A percentile compares a stretch with the other conserved stretches of the same genome.
phyloP scores from a whole-genome alignment of 1,140 invertebrate species.

The Panonychus citri region DNA sequence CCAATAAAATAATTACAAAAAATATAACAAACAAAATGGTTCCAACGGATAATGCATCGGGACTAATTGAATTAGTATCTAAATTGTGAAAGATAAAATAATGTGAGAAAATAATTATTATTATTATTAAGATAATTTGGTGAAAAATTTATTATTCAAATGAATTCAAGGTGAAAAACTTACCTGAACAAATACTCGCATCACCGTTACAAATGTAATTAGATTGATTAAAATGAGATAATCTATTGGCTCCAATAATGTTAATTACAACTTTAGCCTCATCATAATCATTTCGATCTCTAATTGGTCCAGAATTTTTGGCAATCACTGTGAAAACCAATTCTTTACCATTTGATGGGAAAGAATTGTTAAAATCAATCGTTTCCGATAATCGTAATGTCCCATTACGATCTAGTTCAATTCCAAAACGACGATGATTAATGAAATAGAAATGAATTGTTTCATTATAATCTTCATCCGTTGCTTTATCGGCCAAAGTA shows the following conservation, averaged over 20 bases:
- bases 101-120: too few species aligned
- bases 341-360: not conserved
- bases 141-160: too few species aligned
- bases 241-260: constrained; percentile 84
- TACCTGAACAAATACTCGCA: constrained; percentile 28
- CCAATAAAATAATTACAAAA: constrained; percentile 63
- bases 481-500: constrained; percentile 44
- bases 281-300: constrained; percentile 69
- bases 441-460: not conserved
- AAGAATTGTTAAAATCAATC: not conserved
- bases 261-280: constrained; percentile 76
- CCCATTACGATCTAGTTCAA: not conserved
- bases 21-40: constrained; percentile 80
- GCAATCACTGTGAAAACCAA: constrained; percentile 59
- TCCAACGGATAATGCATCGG: constrained; percentile 50
- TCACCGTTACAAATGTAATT: not conserved
- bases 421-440: not conserved
- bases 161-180: too few species aligned
- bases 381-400: not conserved
- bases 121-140: too few species aligned
- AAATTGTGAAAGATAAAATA: too few species aligned
- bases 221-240: constrained; percentile 46
- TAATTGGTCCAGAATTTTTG: constrained; percentile 74
- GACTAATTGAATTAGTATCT: constrained; percentile 44
- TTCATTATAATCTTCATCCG: constrained; percentile 68